Evolutionary conservation across 2,113 vertebrate species (phyloP).

Genomic region (Alligator mississippiensis): DNA sequence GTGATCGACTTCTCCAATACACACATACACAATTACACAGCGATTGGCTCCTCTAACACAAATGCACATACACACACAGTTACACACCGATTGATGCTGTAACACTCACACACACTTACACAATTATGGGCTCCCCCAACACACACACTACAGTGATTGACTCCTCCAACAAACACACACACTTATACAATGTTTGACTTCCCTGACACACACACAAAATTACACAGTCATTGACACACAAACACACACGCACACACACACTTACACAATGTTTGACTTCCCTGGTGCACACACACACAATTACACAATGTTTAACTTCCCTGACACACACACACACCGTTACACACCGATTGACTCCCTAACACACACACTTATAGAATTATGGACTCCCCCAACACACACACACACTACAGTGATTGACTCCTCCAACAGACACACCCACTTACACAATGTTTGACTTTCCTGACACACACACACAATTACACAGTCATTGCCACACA

Average conservation of each 20-base stretch:
- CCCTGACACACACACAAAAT: not conserved
- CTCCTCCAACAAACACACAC: not conserved
- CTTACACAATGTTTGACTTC: not conserved
- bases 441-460: not conserved
- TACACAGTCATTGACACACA: not conserved
- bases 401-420: not conserved
- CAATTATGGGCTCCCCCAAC: not conserved
- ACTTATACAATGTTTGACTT: not conserved
- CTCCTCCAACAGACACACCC: not conserved
- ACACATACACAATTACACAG: not conserved
- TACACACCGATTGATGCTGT: not conserved
- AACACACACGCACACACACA: not conserved
- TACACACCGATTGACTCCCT: not conserved
- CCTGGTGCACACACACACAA: not conserved
- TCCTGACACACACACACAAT: not conserved
- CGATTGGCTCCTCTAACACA: too few species aligned
- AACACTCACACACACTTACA: not conserved
- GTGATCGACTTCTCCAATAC: too few species aligned
- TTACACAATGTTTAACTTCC: not conserved
- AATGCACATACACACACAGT: not conserved
- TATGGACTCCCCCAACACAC: too few species aligned
- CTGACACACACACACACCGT: not conserved
- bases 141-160: not conserved
- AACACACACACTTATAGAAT: not conserved
- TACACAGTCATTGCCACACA: not conserved